Evolutionary conservation across 1,140 invertebrate species (phyloP).

Genomic region (Caenorhabditis tropicalis): DNA sequence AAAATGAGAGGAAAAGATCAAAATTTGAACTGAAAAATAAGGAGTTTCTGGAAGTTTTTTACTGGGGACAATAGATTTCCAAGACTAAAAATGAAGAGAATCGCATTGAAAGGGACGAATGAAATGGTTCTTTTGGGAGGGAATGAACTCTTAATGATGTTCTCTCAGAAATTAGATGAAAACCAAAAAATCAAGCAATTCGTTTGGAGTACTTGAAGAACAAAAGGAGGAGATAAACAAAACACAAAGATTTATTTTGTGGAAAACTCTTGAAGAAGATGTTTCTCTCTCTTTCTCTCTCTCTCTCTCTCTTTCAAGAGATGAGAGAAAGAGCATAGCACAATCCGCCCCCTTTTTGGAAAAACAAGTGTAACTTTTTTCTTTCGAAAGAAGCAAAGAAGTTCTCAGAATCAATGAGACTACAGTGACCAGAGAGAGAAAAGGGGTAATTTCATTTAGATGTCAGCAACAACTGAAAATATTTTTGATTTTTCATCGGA

Average conservation of each 20-base stretch:
- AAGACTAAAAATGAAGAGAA: too few species aligned
- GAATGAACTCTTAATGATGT: too few species aligned
- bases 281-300: neutral
- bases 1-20: too few species aligned
- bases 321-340: neutral
- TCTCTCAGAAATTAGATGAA: neutral
- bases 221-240: neutral
- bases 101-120: too few species aligned
- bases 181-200: neutral
- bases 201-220: neutral
- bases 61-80: too few species aligned
- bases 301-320: too few species aligned
- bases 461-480: too few species aligned
- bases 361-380: neutral
- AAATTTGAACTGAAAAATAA: too few species aligned
- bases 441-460: too few species aligned
- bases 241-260: slow-evolving; percentile 2
- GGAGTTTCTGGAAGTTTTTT: too few species aligned
- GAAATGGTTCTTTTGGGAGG: too few species aligned
- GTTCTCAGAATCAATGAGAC: neutral
- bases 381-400: neutral
- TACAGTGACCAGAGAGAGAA: neutral
- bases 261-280: neutral
- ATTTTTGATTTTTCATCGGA: too few species aligned
- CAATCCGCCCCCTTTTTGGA: neutral